phyloP scores from a whole-genome alignment of 2,797 vertebrate species.

The Fistularia tabacaria region DNA sequence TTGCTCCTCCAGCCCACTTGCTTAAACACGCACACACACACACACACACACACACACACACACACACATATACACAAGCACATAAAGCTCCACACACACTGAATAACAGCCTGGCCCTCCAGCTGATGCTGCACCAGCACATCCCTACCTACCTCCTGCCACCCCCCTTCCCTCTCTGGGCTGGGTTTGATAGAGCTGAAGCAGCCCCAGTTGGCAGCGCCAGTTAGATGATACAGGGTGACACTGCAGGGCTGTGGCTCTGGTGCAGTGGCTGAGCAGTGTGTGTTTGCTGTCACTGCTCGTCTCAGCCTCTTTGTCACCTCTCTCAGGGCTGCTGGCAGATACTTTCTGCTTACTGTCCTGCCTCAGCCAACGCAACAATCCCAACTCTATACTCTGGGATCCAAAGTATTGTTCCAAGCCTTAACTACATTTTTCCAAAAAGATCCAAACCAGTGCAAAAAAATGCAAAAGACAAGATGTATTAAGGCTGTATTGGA shows the following conservation, averaged over 20 bases:
- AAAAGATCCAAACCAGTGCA: no score
- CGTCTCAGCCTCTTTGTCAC: constrained; percentile 54
- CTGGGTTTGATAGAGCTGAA: constrained; percentile 21
- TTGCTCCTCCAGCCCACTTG: constrained; percentile 21
- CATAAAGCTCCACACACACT: no score
- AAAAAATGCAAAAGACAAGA: no score
- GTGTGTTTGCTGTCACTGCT: constrained; percentile 54
- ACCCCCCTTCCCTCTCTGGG: constrained; percentile 1
- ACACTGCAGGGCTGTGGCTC: constrained; percentile 33
- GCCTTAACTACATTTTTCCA: neutral
- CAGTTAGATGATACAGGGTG: constrained; percentile 47
- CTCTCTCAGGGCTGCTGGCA: constrained; percentile 49
- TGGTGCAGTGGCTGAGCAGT: constrained; percentile 37
- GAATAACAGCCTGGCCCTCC: constrained; percentile 25
- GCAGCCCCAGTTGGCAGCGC: constrained; percentile 21
- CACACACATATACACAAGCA: constrained; percentile 6
- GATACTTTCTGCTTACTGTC: constrained; percentile 58
- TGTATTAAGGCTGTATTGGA: no score
- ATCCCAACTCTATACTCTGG: neutral
- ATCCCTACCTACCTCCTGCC: constrained; percentile 23
- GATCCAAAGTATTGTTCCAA: constrained; percentile 4
- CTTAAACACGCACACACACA: constrained; percentile 7
- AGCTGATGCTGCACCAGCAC: constrained; percentile 20
- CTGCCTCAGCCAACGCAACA: constrained; percentile 13
- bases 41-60: constrained; percentile 8